Evolutionary conservation across 2,113 vertebrate species (phyloP).

Genomic region (Azemiops feae): DNA sequence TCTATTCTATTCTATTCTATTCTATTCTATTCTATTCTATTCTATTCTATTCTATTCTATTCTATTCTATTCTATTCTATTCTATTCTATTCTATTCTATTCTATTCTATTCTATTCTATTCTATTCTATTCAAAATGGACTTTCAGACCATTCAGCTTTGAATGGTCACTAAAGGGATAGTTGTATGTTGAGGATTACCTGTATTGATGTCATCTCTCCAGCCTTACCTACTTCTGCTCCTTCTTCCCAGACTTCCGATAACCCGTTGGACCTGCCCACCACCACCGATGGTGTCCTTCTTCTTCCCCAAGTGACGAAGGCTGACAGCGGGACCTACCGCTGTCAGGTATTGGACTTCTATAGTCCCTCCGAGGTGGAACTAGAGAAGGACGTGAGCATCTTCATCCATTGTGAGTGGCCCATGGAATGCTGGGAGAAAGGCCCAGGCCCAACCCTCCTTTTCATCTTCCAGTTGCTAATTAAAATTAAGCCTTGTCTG

Average conservation of each 20-base stretch:
- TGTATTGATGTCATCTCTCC: neutral
- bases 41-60: no score
- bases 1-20: no score
- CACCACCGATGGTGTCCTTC: slow-evolving; percentile 49
- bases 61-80: no score
- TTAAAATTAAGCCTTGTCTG: neutral
- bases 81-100: no score
- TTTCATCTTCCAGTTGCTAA: neutral
- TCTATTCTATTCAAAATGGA: no score
- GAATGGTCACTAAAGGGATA: no score
- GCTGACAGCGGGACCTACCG: slow-evolving; percentile 65
- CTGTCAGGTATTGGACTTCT: slow-evolving; percentile 75
- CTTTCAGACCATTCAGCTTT: no score
- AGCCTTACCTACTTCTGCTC: neutral
- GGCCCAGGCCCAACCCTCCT: no score
- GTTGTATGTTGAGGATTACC: no score
- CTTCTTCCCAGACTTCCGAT: neutral
- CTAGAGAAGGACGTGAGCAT: slow-evolving; percentile 64
- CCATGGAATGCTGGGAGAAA: neutral
- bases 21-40: no score
- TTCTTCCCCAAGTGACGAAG: slow-evolving; percentile 65
- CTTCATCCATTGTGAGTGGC: slow-evolving; percentile 44
- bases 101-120: no score
- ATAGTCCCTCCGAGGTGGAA: slow-evolving; percentile 40
- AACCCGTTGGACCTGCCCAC: slow-evolving; percentile 1